phyloP scores from a whole-genome alignment of 2,888 invertebrate species.

The Orthosia gothica region DNA sequence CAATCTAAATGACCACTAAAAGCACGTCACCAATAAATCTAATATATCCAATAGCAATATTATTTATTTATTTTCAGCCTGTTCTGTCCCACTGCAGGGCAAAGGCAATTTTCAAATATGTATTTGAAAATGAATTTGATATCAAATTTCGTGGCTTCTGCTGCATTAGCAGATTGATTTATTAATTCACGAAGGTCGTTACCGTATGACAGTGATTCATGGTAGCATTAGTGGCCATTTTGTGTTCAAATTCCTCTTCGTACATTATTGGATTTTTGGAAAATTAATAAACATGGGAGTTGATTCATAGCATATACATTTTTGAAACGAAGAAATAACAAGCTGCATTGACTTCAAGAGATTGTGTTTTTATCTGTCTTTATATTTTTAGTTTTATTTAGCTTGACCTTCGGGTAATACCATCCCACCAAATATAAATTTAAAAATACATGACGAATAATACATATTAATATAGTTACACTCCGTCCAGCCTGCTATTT shows the following conservation, averaged over 20 bases:
- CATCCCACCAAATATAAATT: too few species aligned
- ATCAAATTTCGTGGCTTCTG: not conserved
- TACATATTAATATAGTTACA: too few species aligned
- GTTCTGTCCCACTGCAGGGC: too few species aligned
- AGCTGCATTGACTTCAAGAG: too few species aligned
- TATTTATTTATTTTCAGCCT: too few species aligned
- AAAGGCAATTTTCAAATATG: not conserved
- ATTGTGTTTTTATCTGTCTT: too few species aligned
- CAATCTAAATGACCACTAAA: not conserved
- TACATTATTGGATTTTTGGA: conserved; percentile 1
- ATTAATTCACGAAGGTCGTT: conserved; percentile 18
- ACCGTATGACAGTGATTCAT: conserved; percentile 43
- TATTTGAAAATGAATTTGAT: not conserved
- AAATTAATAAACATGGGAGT: conserved; percentile 16
- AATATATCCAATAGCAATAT: not conserved
- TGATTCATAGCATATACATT: too few species aligned
- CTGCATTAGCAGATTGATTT: conserved; percentile 29
- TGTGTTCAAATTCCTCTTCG: not conserved
- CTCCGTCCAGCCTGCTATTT: too few species aligned
- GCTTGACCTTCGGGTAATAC: too few species aligned
- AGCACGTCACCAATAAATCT: not conserved
- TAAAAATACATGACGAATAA: too few species aligned
- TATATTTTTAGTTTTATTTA: too few species aligned
- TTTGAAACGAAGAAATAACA: too few species aligned
- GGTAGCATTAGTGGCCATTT: conserved; percentile 20